Percentiles rank a stretch among this genome's conserved stretches.
phyloP scores from a whole-genome alignment of 2,888 invertebrate genomes.

The Yponomeuta sedellus region DNA sequence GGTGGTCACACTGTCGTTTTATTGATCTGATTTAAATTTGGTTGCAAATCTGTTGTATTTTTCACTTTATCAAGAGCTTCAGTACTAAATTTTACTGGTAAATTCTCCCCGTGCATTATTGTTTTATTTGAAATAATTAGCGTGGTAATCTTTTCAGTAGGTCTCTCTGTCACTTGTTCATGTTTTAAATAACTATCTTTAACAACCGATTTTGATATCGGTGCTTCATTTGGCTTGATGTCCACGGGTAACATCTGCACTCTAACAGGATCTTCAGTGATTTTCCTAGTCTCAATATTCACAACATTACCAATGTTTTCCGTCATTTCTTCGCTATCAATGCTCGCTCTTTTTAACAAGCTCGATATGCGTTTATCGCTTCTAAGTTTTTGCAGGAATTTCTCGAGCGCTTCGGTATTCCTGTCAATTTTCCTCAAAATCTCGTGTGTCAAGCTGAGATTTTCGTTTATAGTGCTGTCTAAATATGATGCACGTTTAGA shows the following conservation, averaged over 20 bases:
- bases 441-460: constrained; percentile 47
- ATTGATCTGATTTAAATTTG: no score
- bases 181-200: not conserved
- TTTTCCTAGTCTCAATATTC: not conserved
- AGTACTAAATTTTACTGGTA: no score
- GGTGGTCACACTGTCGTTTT: no score
- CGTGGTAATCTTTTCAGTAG: not conserved
- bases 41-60: not conserved
- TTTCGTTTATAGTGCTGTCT: constrained; percentile 35
- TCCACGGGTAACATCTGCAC: not conserved
- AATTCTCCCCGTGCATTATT: not conserved
- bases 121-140: not conserved
- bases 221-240: not conserved
- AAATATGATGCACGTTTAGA: constrained; percentile 25
- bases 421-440: constrained; percentile 53
- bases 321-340: not conserved
- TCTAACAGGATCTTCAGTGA: not conserved
- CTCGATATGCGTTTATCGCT: not conserved
- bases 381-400: constrained; percentile 42
- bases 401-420: constrained; percentile 49
- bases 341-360: not conserved
- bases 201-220: not conserved
- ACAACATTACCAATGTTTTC: not conserved
- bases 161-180: not conserved
- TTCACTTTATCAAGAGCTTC: not conserved